Percentiles rank a stretch among this genome's conserved stretches.
phyloP scores from a whole-genome alignment of 2,113 vertebrate species.

The Austrofundulus limnaeus region DNA sequence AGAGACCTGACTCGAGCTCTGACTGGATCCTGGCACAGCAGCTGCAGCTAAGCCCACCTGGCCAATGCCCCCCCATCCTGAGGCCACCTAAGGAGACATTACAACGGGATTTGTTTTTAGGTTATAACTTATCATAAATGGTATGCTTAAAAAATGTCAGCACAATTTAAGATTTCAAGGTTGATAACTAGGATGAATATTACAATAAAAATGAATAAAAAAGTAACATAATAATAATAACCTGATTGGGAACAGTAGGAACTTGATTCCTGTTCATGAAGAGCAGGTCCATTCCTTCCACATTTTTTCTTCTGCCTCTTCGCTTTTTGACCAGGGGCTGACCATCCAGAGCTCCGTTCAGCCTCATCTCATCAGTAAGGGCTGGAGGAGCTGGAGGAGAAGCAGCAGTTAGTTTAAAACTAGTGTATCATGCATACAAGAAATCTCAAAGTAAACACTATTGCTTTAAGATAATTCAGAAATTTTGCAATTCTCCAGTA shows the following conservation, averaged over 20 bases:
- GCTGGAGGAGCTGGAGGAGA: conserved; percentile 67
- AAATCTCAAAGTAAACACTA: not conserved
- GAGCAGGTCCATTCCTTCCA: conserved; percentile 92
- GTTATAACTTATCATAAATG: not conserved
- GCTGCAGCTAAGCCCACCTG: conserved; percentile 78
- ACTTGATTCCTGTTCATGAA: conserved; percentile 87
- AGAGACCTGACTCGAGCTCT: conserved; percentile 72
- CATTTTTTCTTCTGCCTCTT: conserved; percentile 94
- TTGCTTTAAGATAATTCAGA: too few relatives aligned
- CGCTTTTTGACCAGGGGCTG: conserved; percentile 91
- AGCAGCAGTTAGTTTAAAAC: conserved; percentile 16
- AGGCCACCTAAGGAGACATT: conserved; percentile 75
- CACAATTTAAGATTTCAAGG: too few relatives aligned
- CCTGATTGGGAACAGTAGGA: conserved; percentile 81
- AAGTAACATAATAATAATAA: conserved; percentile 38
- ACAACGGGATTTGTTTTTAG: not conserved
- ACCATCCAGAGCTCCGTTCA: conserved; percentile 86
- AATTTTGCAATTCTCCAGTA: too few relatives aligned
- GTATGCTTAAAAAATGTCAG: too few relatives aligned
- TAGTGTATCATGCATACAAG: too few relatives aligned
- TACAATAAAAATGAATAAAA: not conserved
- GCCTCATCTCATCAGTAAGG: conserved; percentile 80
- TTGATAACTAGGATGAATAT: too few relatives aligned
- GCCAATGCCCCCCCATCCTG: conserved; percentile 82
- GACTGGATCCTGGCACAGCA: conserved; percentile 70